phyloP scores from a whole-genome alignment of 1,140 invertebrate species.

The Dufourea novaeangliae region DNA sequence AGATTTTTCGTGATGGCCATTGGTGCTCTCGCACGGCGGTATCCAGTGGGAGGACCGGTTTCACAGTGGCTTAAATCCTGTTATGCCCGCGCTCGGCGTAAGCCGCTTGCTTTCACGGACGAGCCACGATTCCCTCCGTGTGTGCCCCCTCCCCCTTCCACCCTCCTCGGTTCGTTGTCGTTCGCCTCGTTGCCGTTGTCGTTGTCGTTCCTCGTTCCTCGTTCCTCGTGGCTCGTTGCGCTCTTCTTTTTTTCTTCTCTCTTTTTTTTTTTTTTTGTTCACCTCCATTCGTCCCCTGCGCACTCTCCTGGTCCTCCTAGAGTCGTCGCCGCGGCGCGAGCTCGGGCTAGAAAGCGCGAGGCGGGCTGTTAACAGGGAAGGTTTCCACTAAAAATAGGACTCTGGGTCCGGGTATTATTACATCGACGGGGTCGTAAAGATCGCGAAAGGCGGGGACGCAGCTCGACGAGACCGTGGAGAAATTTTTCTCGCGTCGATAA shows the following conservation, averaged over 20 bases:
- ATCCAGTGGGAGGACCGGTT: constrained; percentile 68
- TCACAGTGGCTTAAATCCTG: constrained; percentile 70
- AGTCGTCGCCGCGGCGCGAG: not conserved
- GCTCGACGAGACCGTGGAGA: constrained; percentile 12
- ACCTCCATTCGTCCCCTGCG: not conserved
- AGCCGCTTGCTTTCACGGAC: constrained; percentile 64
- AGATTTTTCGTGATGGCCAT: constrained; percentile 66
- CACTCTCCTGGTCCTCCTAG: too few species aligned
- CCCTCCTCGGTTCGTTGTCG: constrained; percentile 22
- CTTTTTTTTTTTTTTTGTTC: not conserved
- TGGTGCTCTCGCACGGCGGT: constrained; percentile 37
- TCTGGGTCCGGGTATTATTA: constrained; percentile 32
- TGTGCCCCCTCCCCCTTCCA: too few species aligned
- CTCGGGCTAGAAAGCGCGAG: not conserved
- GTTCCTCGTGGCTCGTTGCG: not conserved
- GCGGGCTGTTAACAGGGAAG: not conserved
- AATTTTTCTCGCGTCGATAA: constrained; percentile 52
- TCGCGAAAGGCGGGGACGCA: constrained; percentile 1
- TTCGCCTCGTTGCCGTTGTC: not conserved
- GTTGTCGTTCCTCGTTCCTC: constrained; percentile 21
- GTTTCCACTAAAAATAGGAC: constrained; percentile 51
- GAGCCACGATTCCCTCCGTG: constrained; percentile 30
- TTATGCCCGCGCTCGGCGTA: constrained; percentile 57
- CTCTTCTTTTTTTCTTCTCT: not conserved
- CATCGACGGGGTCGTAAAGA: constrained; percentile 46